A percentile compares a stretch with the other conserved stretches of the same genome.
phyloP scores from a whole-genome alignment of 2,113 vertebrate genomes.

The Austrofundulus limnaeus region DNA sequence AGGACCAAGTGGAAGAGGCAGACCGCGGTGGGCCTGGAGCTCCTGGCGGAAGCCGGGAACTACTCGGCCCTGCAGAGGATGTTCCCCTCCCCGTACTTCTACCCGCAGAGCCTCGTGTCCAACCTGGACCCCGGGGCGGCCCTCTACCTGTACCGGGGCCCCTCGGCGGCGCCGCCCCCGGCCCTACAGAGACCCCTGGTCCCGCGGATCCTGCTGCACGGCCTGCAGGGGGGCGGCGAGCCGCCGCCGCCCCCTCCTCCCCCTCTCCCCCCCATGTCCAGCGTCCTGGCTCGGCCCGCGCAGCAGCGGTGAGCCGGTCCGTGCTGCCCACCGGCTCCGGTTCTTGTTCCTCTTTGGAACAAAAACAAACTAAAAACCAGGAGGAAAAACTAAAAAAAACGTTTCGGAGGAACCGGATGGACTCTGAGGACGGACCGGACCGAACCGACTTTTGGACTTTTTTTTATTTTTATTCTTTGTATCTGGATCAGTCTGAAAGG shows the following conservation, averaged over 20 bases:
- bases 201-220: conserved; percentile 94
- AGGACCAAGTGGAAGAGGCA: conserved; percentile 99
- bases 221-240: conserved; percentile 89
- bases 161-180: conserved; percentile 90
- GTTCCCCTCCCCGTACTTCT: conserved; percentile 98
- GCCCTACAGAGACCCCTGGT: conserved; percentile 92
- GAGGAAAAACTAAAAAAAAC: conserved; percentile 15
- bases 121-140: conserved; percentile 95
- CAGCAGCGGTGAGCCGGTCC: conserved; percentile 89
- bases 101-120: conserved; percentile 94
- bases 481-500: conserved; percentile 15
- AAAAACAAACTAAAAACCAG: conserved; percentile 21
- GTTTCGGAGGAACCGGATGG: conserved; percentile 4
- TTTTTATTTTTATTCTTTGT: conserved; percentile 4
- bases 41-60: conserved; percentile 95
- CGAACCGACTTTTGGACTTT: conserved; percentile 26
- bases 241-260: conserved; percentile 86
- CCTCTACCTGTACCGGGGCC: conserved; percentile 93
- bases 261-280: conserved; percentile 86
- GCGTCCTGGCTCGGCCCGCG: conserved; percentile 86
- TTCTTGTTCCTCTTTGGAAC: background rate
- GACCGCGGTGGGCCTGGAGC: conserved; percentile 94
- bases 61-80: conserved; percentile 96
- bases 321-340: background rate
- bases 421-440: conserved; percentile 36